These are phyloP conservation scores for Solea senegalensis DNA, from an alignment of 2,113 vertebrate species.

Conservation along the genomic window DNA sequence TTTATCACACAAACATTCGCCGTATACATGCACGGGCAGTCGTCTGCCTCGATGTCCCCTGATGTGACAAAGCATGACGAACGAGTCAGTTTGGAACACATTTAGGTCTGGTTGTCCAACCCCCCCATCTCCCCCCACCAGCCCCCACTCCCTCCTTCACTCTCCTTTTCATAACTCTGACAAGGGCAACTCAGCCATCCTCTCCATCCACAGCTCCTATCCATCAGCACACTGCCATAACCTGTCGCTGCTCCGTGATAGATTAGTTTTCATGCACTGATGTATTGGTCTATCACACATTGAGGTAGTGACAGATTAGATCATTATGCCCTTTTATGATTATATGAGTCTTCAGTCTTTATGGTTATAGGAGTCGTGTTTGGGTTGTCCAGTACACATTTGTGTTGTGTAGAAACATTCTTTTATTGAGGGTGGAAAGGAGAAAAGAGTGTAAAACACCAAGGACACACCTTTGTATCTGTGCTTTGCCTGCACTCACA, in stretches of 20 bases:
- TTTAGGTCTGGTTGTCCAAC: slow-evolving; percentile 50
- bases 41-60: slow-evolving; percentile 50
- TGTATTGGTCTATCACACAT: slow-evolving; percentile 69
- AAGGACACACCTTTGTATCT: too few species aligned
- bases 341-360: slow-evolving; percentile 35
- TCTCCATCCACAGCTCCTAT: slow-evolving; percentile 58
- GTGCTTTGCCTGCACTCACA: too few species aligned
- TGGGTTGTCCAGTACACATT: neutral
- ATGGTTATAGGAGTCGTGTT: slow-evolving; percentile 29
- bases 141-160: neutral
- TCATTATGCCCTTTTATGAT: slow-evolving; percentile 68
- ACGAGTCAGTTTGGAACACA: slow-evolving; percentile 66
- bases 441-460: neutral
- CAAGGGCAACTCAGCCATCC: slow-evolving; percentile 74
- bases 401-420: slow-evolving; percentile 15
- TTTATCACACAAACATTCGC: neutral
- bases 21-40: slow-evolving; percentile 31
- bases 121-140: neutral
- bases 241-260: slow-evolving; percentile 63
- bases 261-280: slow-evolving; percentile 62
- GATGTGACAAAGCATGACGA: slow-evolving; percentile 66
- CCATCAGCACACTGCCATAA: slow-evolving; percentile 73
- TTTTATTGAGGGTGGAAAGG: slow-evolving; percentile 10
- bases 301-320: slow-evolving; percentile 73
- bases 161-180: slow-evolving; percentile 66